These are phyloP conservation scores for Epirrita christyi DNA, from an alignment of 2,888 invertebrate genomes.

Conservation along the genomic window DNA sequence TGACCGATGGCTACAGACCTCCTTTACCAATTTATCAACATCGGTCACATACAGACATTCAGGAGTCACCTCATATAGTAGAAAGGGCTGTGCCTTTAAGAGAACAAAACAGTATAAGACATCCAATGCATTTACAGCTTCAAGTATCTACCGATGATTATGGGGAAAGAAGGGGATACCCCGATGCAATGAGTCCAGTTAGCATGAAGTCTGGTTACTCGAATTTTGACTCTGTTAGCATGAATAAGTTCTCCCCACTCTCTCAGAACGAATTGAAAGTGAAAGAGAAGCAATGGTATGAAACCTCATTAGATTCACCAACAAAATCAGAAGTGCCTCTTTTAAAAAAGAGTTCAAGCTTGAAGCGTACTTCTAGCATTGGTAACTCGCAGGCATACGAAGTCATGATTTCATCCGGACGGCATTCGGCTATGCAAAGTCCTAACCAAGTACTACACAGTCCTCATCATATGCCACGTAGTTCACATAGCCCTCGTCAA, in stretches of 20 bases:
- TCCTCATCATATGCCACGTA: slow-evolving; percentile 45
- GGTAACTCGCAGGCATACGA: slow-evolving; percentile 80
- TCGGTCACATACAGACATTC: slow-evolving; percentile 74
- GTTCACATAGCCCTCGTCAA: slow-evolving; percentile 67
- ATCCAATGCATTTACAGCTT: slow-evolving; percentile 71
- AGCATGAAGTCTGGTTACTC: slow-evolving; percentile 76
- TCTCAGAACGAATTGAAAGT: slow-evolving; percentile 71
- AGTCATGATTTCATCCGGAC: slow-evolving; percentile 72
- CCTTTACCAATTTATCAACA: slow-evolving; percentile 67
- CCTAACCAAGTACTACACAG: slow-evolving; percentile 63
- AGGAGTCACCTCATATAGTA: slow-evolving; percentile 64
- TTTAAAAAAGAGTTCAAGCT: slow-evolving; percentile 73
- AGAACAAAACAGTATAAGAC: slow-evolving; percentile 67
- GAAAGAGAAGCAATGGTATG: slow-evolving; percentile 88
- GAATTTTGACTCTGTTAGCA: slow-evolving; percentile 73
- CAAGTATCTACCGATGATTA: slow-evolving; percentile 79
- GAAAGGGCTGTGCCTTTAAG: slow-evolving; percentile 69
- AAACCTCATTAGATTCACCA: slow-evolving; percentile 87
- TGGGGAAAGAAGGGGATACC: slow-evolving; percentile 60
- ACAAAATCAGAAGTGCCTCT: slow-evolving; percentile 64
- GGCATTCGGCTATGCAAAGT: slow-evolving; percentile 77
- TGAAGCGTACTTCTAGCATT: slow-evolving; percentile 84
- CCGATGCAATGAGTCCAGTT: slow-evolving; percentile 71
- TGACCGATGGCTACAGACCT: slow-evolving; percentile 64
- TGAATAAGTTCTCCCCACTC: slow-evolving; percentile 74